Conservation (phyloP, 2,888 invertebrate species). For the Nomada lathburiana region DNA sequence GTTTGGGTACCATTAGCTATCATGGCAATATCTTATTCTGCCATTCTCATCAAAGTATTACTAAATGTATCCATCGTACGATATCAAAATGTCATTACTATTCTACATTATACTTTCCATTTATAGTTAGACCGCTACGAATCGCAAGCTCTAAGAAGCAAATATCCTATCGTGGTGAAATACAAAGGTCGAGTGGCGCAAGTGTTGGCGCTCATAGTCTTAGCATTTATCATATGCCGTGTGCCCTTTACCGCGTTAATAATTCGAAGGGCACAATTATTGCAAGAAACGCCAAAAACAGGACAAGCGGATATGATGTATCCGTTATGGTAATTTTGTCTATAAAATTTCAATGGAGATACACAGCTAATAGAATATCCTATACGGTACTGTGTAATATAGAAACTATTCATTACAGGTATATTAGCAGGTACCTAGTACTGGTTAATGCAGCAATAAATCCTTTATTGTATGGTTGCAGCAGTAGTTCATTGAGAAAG, state of each 20-base stretch:
- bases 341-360: not conserved
- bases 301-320: constrained; percentile 70
- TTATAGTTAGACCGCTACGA: constrained; percentile 88
- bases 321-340: constrained; percentile 67
- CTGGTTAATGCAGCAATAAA: constrained; percentile 91
- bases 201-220: constrained; percentile 89
- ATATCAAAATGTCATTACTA: not conserved
- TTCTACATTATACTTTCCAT: constrained; percentile 6
- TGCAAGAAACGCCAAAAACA: constrained; percentile 80
- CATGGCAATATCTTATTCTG: constrained; percentile 90
- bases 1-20: constrained; percentile 92
- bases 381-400: not conserved
- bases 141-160: constrained; percentile 87
- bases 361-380: not conserved
- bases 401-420: constrained; percentile 85
- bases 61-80: not conserved
- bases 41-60: constrained; percentile 88
- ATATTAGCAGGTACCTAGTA: constrained; percentile 89
- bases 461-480: constrained; percentile 91
- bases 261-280: constrained; percentile 87
- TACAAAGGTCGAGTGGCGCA: constrained; percentile 89
- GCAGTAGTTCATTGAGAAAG: constrained; percentile 89
- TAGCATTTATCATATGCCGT: constrained; percentile 89
- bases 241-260: constrained; percentile 91
- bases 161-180: constrained; percentile 87